A percentile compares a stretch with the other conserved stretches of the same genome.
phyloP scores from a whole-genome alignment of 2,113 vertebrate genomes.

The Podilymbus podiceps region DNA sequence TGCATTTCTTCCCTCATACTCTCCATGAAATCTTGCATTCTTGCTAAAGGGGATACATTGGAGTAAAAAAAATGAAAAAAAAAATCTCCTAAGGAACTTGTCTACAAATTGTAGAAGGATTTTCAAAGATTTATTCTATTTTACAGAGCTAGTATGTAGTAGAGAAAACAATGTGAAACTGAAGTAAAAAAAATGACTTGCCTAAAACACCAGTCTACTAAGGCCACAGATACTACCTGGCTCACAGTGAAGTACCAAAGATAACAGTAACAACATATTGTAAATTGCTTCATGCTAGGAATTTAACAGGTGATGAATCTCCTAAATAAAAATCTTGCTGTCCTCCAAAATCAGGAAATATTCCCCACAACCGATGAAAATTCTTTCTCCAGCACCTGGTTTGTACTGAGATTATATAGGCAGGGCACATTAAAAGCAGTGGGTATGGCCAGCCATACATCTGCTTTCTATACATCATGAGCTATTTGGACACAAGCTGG shows the following conservation, averaged over 20 bases:
- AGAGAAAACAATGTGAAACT: not conserved
- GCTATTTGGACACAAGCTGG: not conserved
- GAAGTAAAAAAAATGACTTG: not conserved
- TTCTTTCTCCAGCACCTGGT: fast-evolving
- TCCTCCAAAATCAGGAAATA: not conserved
- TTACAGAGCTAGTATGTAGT: not conserved
- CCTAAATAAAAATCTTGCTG: not conserved
- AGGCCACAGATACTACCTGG: not conserved
- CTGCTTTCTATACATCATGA: not conserved
- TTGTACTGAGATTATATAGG: not conserved
- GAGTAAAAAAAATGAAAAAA: not conserved
- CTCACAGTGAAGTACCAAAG: not conserved
- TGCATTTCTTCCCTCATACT: not conserved
- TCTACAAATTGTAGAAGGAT: not conserved
- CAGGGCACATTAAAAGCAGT: not conserved
- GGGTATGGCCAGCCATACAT: fast-evolving
- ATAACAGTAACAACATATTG: not conserved
- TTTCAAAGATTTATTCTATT: not conserved
- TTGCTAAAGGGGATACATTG: not conserved
- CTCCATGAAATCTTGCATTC: not conserved
- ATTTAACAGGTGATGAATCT: not conserved
- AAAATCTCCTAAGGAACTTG: not conserved
- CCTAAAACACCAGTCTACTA: not conserved
- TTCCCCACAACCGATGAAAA: not conserved
- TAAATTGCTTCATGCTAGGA: not conserved